A percentile compares a stretch with the other conserved stretches of the same genome.
phyloP scores from a whole-genome alignment of 1,140 invertebrate genomes.

The Aphelinus atriplicis region DNA sequence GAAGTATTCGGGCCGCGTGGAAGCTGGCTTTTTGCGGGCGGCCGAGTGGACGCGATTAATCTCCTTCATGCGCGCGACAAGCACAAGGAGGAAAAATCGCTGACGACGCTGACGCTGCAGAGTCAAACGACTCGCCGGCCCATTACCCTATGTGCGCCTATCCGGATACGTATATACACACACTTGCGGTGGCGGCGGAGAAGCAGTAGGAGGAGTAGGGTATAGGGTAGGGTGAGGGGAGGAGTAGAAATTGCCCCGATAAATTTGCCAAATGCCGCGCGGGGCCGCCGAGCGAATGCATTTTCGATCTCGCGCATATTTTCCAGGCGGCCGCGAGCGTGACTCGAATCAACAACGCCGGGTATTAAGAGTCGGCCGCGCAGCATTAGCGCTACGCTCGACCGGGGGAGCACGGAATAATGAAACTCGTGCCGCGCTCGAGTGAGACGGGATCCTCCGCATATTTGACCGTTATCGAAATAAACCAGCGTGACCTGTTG shows the following conservation, averaged over 20 bases:
- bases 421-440: too few species aligned
- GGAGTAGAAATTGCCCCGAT: slow-evolving; percentile 16
- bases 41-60: slow-evolving; percentile 28
- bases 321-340: background rate
- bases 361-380: too few species aligned
- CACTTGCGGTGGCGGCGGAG: background rate
- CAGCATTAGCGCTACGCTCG: too few species aligned
- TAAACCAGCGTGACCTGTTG: too few species aligned
- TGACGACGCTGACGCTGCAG: slow-evolving; percentile 33
- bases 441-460: too few species aligned
- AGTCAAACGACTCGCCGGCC: slow-evolving; percentile 29
- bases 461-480: too few species aligned
- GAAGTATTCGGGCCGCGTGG: too few species aligned
- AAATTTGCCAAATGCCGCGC: slow-evolving; percentile 1
- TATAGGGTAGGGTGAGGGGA: background rate
- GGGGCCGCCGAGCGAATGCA: background rate
- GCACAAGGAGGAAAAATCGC: slow-evolving; percentile 34
- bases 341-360: background rate
- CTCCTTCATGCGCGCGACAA: slow-evolving; percentile 23
- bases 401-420: too few species aligned
- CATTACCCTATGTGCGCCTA: slow-evolving; percentile 14
- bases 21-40: too few species aligned
- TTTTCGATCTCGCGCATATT: slow-evolving; percentile 19
- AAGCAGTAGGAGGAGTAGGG: background rate
- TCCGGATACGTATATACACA: background rate